Percentiles rank a stretch among this genome's conserved stretches.
Conservation (phyloP, 2,888 invertebrate genomes). For the Cordylochernes scorpioides region DNA sequence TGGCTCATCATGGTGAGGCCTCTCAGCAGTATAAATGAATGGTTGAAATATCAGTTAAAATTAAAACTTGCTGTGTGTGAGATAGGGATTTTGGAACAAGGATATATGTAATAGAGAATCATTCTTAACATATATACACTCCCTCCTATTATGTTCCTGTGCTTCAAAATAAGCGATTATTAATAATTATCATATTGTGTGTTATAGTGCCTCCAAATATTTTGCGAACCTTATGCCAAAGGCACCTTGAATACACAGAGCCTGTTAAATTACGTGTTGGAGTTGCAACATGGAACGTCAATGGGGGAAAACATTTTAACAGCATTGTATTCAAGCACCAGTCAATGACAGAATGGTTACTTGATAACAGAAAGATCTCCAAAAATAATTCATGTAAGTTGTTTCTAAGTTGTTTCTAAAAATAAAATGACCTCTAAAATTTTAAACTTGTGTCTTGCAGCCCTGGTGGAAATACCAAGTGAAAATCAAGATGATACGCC, state of each 20-base stretch:
- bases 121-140: too few species aligned
- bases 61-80: too few species aligned
- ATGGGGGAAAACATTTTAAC: slow-evolving; percentile 92
- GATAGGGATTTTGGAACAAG: too few species aligned
- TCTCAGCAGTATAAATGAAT: too few species aligned
- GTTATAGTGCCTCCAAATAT: slow-evolving; percentile 57
- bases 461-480: slow-evolving; percentile 1
- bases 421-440: too few species aligned
- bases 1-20: too few species aligned
- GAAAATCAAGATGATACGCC: slow-evolving; percentile 31
- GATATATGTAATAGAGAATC: too few species aligned
- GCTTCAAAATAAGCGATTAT: background rate
- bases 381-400: too few species aligned
- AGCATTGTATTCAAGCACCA: slow-evolving; percentile 79
- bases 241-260: slow-evolving; percentile 47
- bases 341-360: slow-evolving; percentile 58
- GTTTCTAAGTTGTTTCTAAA: too few species aligned
- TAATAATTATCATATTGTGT: too few species aligned
- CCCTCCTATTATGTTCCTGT: slow-evolving; percentile 1
- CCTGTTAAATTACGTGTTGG: slow-evolving; percentile 45
- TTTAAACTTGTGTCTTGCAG: background rate
- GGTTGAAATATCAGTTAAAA: too few species aligned
- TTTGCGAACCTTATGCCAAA: slow-evolving; percentile 53
- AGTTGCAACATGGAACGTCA: slow-evolving; percentile 94
- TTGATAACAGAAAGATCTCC: slow-evolving; percentile 46